A percentile compares a stretch with the other conserved stretches of the same genome.
phyloP scores from a whole-genome alignment of 2,797 vertebrate species.

The Chanos chanos region DNA sequence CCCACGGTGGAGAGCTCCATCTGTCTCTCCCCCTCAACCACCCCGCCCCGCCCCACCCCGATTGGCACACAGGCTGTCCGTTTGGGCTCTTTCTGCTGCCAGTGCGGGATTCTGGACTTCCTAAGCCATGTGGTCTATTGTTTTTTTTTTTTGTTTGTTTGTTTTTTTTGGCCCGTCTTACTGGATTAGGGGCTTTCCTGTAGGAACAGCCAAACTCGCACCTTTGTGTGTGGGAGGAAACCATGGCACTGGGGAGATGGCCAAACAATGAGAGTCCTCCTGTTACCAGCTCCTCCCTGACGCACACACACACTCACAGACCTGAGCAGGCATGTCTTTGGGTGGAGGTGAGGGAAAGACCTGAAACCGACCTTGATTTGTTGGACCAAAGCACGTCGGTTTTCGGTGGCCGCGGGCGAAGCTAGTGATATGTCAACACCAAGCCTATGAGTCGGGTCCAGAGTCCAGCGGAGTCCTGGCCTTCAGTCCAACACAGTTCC shows the following conservation, averaged over 20 bases:
- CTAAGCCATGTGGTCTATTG: constrained; percentile 23
- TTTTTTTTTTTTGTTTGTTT: constrained; percentile 15
- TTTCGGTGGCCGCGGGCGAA: too few relatives aligned
- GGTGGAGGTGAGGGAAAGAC: constrained; percentile 1
- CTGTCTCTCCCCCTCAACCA: constrained; percentile 23
- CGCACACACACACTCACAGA: not conserved
- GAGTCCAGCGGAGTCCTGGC: not conserved
- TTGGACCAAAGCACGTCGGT: too few relatives aligned
- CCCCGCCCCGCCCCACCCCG: too few relatives aligned
- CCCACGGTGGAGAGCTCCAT: constrained; percentile 18
- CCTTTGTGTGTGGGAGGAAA: constrained; percentile 13
- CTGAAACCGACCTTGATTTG: not conserved
- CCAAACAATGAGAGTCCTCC: constrained; percentile 5
- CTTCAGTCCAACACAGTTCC: too few relatives aligned
- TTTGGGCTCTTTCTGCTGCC: constrained; percentile 25
- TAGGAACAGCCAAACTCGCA: constrained; percentile 9
- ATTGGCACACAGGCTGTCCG: constrained; percentile 11
- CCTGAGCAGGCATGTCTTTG: constrained; percentile 7
- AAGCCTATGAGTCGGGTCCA: not conserved
- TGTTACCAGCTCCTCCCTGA: constrained; percentile 5
- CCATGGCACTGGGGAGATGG: too few relatives aligned
- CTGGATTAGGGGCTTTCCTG: constrained; percentile 30
- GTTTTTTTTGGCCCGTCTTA: not conserved
- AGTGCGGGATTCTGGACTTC: constrained; percentile 42
- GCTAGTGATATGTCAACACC: not conserved